phyloP scores from a whole-genome alignment of 1,140 invertebrate genomes.

The Neuroterus valhalla region DNA sequence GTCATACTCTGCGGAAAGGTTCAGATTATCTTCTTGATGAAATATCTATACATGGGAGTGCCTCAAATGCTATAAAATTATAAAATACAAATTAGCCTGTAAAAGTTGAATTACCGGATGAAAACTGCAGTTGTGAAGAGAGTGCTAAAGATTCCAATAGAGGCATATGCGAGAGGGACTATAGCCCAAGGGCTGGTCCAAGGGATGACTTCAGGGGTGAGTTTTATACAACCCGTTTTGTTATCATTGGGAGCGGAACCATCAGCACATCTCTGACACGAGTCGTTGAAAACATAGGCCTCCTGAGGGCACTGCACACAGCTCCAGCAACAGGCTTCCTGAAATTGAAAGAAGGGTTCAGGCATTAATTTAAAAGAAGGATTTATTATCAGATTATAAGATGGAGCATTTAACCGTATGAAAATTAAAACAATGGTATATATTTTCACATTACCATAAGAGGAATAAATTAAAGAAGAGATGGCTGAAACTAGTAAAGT shows the following conservation, averaged over 20 bases:
- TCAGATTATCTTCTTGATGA: too few relatives aligned
- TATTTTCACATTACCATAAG: too few relatives aligned
- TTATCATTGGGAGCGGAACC: slow-evolving; percentile 77
- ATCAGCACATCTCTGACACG: slow-evolving; percentile 75
- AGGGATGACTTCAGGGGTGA: slow-evolving; percentile 73
- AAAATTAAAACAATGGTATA: too few relatives aligned
- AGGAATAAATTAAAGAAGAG: too few relatives aligned
- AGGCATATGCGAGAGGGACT: slow-evolving; percentile 77
- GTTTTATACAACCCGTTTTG: slow-evolving; percentile 74
- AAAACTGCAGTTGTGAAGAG: slow-evolving; percentile 80
- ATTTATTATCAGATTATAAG: too few relatives aligned
- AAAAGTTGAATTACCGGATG: slow-evolving; percentile 71
- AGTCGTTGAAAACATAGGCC: slow-evolving; percentile 79
- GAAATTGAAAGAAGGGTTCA: slow-evolving; percentile 24
- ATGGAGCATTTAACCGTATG: too few relatives aligned
- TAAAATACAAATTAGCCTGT: background rate
- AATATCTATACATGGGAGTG: too few relatives aligned
- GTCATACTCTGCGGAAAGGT: too few relatives aligned
- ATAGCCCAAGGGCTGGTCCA: slow-evolving; percentile 80
- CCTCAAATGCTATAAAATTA: too few relatives aligned
- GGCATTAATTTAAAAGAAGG: background rate
- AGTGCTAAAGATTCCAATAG: slow-evolving; percentile 79
- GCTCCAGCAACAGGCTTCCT: slow-evolving; percentile 82
- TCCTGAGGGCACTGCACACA: slow-evolving; percentile 79
- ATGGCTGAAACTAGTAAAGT: too few relatives aligned